Percentiles rank a stretch among this genome's conserved stretches.
Conservation (phyloP, 2,113 vertebrate species). For the Eubucco bourcierii region DNA sequence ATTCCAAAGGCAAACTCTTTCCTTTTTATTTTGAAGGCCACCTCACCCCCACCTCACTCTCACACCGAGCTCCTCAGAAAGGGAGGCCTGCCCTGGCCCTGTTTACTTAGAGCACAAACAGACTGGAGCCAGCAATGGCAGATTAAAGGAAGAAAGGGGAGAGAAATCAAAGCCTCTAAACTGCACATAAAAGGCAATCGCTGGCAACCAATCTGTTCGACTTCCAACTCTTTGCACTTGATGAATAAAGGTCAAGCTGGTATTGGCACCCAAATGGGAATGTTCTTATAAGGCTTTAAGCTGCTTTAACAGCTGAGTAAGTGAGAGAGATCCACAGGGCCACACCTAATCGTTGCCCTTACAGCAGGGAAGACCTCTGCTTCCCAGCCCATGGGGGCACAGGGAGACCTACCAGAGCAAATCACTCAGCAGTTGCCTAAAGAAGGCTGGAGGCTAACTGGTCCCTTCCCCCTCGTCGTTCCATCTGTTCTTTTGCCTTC, state of each 20-base stretch:
- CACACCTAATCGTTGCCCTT: conserved; percentile 74
- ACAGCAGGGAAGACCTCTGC: conserved; percentile 1
- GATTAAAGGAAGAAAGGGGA: conserved; percentile 85
- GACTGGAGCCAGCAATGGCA: conserved; percentile 83
- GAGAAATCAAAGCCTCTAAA: conserved; percentile 85
- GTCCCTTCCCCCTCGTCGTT: not conserved
- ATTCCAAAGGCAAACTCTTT: conserved; percentile 80
- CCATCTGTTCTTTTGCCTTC: not conserved
- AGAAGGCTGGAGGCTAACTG: not conserved
- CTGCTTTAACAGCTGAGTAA: conserved; percentile 86
- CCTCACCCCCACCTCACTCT: conserved; percentile 56
- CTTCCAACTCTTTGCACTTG: conserved; percentile 84
- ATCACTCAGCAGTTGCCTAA: not conserved
- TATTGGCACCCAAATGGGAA: conserved; percentile 85
- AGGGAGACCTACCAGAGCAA: not conserved
- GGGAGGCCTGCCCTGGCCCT: conserved; percentile 72
- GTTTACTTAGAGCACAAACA: conserved; percentile 88
- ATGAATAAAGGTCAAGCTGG: conserved; percentile 86
- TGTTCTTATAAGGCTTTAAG: conserved; percentile 85
- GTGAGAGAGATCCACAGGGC: conserved; percentile 75
- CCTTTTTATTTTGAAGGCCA: conserved; percentile 73
- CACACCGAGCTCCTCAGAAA: conserved; percentile 74
- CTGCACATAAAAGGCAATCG: conserved; percentile 81
- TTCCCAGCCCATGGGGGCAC: not conserved
- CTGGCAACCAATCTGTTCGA: conserved; percentile 85